These are phyloP conservation scores for Diphyllodes magnificus DNA, from an alignment of 2,113 vertebrate genomes.

Conservation along the genomic window DNA sequence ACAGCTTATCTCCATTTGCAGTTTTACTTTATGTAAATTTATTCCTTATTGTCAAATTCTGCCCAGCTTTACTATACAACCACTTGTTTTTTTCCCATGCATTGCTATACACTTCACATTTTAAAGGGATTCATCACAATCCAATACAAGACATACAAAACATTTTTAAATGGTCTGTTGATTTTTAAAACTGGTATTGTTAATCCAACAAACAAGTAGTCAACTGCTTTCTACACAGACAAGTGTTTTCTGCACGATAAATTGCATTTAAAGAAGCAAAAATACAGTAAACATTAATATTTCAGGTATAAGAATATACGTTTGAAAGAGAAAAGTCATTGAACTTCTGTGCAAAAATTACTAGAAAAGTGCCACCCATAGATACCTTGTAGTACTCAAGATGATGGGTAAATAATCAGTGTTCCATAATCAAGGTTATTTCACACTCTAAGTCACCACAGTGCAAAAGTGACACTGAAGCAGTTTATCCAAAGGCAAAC, in stretches of 20 bases:
- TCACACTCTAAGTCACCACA: not conserved
- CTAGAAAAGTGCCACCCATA: not conserved
- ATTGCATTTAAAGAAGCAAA: not conserved
- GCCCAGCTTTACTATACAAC: not conserved
- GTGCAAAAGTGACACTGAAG: not conserved
- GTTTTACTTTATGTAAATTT: not conserved
- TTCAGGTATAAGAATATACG: not conserved
- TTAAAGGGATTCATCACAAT: not conserved
- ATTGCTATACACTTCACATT: not conserved
- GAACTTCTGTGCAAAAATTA: not conserved
- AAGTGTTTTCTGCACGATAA: not conserved
- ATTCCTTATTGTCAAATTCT: not conserved
- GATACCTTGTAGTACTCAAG: not conserved
- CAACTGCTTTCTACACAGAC: not conserved
- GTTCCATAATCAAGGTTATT: not conserved
- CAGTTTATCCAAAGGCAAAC: not conserved
- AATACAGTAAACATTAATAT: not conserved
- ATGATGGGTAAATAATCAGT: not conserved
- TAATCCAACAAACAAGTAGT: not conserved
- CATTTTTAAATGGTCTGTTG: not conserved
- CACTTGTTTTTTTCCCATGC: not conserved
- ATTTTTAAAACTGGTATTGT: not conserved
- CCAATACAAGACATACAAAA: not conserved
- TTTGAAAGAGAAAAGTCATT: not conserved
- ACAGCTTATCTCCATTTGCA: slow-evolving; percentile 10